These are phyloP conservation scores for Cacoxenus indagator DNA, from an alignment of 2,888 invertebrate species.

Conservation along the genomic window DNA sequence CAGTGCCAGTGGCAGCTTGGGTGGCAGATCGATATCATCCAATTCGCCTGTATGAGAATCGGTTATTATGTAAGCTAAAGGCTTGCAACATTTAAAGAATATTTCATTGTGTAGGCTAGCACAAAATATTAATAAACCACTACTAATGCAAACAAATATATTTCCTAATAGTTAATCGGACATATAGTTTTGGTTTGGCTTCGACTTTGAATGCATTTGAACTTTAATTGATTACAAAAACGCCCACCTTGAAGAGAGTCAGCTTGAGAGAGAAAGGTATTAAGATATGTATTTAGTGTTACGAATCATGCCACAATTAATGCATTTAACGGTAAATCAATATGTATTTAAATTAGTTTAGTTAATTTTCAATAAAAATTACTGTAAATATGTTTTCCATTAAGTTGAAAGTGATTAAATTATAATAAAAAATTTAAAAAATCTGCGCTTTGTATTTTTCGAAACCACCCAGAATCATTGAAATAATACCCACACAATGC, in stretches of 20 bases:
- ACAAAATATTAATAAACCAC: conserved; percentile 12
- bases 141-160: conserved; percentile 2
- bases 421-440: not conserved
- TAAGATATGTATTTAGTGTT: conserved; percentile 25
- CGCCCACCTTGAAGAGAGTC: not conserved
- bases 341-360: conserved; percentile 21
- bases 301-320: not conserved
- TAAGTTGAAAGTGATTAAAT: not conserved
- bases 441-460: not conserved
- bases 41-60: conserved; percentile 66
- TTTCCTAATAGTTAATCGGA: too few relatives aligned
- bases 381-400: conserved; percentile 11
- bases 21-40: conserved; percentile 58
- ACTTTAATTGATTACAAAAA: not conserved
- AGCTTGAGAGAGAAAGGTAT: not conserved
- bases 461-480: not conserved
- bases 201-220: not conserved
- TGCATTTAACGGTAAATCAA: not conserved
- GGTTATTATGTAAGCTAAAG: conserved; percentile 51
- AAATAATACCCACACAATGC: not conserved
- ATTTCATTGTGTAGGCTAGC: conserved; percentile 44
- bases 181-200: not conserved
- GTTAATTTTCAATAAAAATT: conserved; percentile 18
- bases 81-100: not conserved
- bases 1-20: conserved; percentile 52